phyloP scores from a whole-genome alignment of 53 echinoderm and acorn worm species.

The Patiria pectinifera region DNA sequence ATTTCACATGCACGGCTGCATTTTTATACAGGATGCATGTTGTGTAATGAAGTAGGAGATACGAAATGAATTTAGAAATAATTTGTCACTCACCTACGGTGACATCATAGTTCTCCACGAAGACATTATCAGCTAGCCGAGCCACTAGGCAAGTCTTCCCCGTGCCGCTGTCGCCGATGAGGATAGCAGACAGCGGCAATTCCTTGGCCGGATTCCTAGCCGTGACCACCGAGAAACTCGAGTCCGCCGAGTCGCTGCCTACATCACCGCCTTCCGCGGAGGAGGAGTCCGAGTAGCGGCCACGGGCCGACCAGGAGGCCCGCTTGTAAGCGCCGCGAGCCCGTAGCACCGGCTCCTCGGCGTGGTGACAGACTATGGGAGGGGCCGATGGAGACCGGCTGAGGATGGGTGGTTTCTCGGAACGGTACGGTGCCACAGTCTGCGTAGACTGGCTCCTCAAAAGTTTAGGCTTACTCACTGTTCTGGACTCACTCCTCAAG shows the following conservation, averaged over 20 bases:
- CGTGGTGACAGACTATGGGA: not conserved
- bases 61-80: not conserved
- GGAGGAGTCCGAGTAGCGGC: conserved; percentile 1
- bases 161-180: conserved; percentile 85
- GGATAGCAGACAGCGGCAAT: conserved; percentile 76
- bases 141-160: conserved; percentile 85
- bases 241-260: conserved; percentile 16
- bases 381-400: not conserved
- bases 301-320: conserved; percentile 9
- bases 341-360: not conserved
- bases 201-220: conserved; percentile 38
- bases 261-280: not conserved
- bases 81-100: conserved; percentile 72
- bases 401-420: not conserved
- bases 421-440: not conserved
- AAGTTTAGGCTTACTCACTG: not conserved
- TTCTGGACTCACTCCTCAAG: not conserved
- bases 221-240: not conserved
- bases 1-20: no score
- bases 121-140: conserved; percentile 75
- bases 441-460: conserved; percentile 39
- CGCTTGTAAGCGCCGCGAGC: not conserved
- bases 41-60: no score
- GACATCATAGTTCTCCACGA: conserved; percentile 62
- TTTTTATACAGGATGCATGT: no score